Evolutionary conservation across 2,888 invertebrate species (phyloP), one percentile per base, ranked within the genome.

Genomic region (Ypsolopha sequella): DNA sequence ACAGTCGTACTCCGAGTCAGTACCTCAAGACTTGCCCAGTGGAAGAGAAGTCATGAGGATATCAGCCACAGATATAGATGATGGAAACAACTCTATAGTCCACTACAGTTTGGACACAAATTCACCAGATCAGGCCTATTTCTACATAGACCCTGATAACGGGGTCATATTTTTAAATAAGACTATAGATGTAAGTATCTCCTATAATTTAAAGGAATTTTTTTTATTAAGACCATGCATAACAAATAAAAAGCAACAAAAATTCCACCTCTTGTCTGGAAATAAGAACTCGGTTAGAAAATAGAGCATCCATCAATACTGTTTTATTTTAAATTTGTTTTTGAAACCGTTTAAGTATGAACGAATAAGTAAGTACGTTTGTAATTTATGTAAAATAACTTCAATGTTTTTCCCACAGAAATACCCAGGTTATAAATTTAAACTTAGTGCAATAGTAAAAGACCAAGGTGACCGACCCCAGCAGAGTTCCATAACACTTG

Each of bases 31-130:
- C 78, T 88, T 92, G 61, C 86, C 88, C 54, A 88, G 90, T 54
- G 91, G 89, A 11, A 85, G 89, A 52, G 93, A 93, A 70, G 94
- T 96, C 56, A 94, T 95, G 93, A 89, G 94, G 70, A 94, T 97
- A 71, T 95, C 96, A 54, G 96, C 97, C 11, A 96, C 95, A 36
- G 97, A 96, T 75, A 92, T 95, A 59, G 97, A 98, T 68, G 94
- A 96, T 67, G 95, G 96, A 10, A 91, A 93, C 69, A 98, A 98
- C 84, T 95, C 96, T 53, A 91, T 92, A 61, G 91, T 97, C 9
- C 89, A 90, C 56, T 97, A 96, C 73, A 88, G 84, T 56, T 75
- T 90, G 58, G 81, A 84, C 58, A 73, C 82, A 33, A 80, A 81
- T 52, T 81, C 84, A 24, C 79, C 81, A 35, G 84, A 85, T 59